Evolutionary conservation across 1,140 invertebrate species (phyloP).

Genomic region (Pseudomyrmex cubaensis): DNA sequence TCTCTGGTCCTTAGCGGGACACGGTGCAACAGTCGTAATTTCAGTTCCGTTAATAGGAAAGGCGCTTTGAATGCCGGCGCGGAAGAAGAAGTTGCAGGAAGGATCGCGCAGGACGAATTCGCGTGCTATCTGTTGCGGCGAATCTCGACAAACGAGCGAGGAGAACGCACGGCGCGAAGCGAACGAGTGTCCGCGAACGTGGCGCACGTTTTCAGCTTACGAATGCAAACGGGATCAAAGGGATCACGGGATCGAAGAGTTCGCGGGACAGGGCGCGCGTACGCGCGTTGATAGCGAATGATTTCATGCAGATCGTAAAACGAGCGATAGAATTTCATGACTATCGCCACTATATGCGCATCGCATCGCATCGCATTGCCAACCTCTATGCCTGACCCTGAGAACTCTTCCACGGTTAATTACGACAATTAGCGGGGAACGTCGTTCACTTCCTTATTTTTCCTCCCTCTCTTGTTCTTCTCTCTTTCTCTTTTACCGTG

Average conservation of each 20-base stretch:
- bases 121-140: slow-evolving; percentile 31
- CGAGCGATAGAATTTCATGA: not conserved
- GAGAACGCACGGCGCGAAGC: not conserved
- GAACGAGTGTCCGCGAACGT: not conserved
- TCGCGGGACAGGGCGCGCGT: slow-evolving; percentile 23
- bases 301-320: slow-evolving; percentile 75
- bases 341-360: no score
- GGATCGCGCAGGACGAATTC: slow-evolving; percentile 41
- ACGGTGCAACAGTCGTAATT: slow-evolving; percentile 60
- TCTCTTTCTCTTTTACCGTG: slow-evolving; percentile 7
- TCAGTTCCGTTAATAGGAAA: slow-evolving; percentile 59
- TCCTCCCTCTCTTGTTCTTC: not conserved
- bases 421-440: slow-evolving; percentile 70
- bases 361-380: not conserved
- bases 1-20: slow-evolving; percentile 60
- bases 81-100: slow-evolving; percentile 27
- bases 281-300: slow-evolving; percentile 53
- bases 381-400: slow-evolving; percentile 42
- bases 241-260: slow-evolving; percentile 56
- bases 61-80: slow-evolving; percentile 38
- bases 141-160: slow-evolving; percentile 12
- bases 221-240: slow-evolving; percentile 48
- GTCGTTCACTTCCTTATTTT: not conserved
- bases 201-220: slow-evolving; percentile 49
- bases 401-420: slow-evolving; percentile 74